A percentile compares a stretch with the other conserved stretches of the same genome.
These are phyloP conservation scores for Phalanger gymnotis DNA, from an alignment of 2,797 vertebrate species.

Conservation along the genomic window DNA sequence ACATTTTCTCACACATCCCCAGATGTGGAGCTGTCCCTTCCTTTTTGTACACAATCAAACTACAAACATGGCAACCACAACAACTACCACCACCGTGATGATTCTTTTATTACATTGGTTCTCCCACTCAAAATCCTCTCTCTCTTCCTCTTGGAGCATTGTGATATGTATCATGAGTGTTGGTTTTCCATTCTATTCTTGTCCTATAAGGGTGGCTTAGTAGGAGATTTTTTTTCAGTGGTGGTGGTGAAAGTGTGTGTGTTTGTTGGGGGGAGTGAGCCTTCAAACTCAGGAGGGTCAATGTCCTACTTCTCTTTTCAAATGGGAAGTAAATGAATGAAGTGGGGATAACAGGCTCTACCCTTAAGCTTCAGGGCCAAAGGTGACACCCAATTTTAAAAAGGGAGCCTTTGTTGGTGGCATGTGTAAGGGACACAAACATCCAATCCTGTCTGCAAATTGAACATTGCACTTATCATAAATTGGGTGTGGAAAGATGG, in stretches of 20 bases:
- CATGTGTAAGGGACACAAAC: conserved; percentile 56
- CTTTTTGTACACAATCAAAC: neutral
- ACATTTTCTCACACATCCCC: neutral
- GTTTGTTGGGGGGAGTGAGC: neutral
- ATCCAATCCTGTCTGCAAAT: conserved; percentile 56
- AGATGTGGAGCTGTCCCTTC: neutral
- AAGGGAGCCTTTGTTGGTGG: conserved; percentile 51
- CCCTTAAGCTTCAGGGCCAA: conserved; percentile 58
- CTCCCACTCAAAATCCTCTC: conserved; percentile 27
- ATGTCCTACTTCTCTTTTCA: conserved; percentile 15
- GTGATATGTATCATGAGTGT: neutral
- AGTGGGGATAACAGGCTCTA: conserved; percentile 20
- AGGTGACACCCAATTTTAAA: conserved; percentile 52
- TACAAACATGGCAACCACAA: neutral
- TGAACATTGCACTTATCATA: conserved; percentile 69
- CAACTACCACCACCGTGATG: neutral
- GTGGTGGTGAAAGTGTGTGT: too few relatives aligned
- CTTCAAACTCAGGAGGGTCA: conserved; percentile 29
- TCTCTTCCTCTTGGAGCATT: neutral
- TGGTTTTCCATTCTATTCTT: neutral
- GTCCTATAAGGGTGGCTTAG: conserved; percentile 14
- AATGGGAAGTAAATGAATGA: conserved; percentile 25
- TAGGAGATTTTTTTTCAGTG: neutral
- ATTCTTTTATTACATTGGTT: neutral
- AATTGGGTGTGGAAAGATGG: conserved; percentile 72